Evolutionary conservation across 2,888 invertebrate genomes (phyloP), one percentile per base, ranked within the genome.

Genomic region (Caenorhabditis doughertyi): DNA sequence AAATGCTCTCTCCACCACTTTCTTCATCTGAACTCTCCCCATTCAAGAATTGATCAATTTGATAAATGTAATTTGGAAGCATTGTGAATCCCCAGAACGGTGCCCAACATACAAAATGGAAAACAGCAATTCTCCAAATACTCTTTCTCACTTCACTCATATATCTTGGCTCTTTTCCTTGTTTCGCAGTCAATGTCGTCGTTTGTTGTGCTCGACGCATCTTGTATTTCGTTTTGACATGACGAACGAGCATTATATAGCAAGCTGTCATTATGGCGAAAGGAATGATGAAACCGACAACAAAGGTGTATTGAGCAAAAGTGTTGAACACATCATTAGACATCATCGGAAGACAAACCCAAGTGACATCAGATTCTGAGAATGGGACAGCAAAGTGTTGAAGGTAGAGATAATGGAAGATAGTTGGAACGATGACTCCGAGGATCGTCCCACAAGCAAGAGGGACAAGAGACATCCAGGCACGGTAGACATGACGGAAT

Each of bases 61-160:
- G 74, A 35, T 55, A 35, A 21, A 86, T 79, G 39, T 73, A 84
- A 27, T 79, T 73, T 1, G 89, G 88, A 7, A 77, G 29, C 70
- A 87, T 84, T 3, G 87, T 87, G 70, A 88, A 88, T 16, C 81
- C 65, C 88, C 88, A 89, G 72, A 87, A 89, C 39, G 89, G 89
- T 8, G 88, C 89, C 89, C 89, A 89, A 55, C 89, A 89, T 11
- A 86, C 76, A 64, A 89, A 89, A 72, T 89, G 89, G 62, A 88
- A 89, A 32, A 89, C 83, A 42, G 88, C 89, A 13, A 89, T 88
- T 35, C 89, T 71, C 87, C 88, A 89, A 49, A 89, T 89, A 21
- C 86, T 86, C 73, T 89, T 87, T 16, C 87, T 76, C 76, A 89
- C 84, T 65, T 89, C 89, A 23, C 70, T 70, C 88, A 89, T 88